A percentile compares a stretch with the other conserved stretches of the same genome.
phyloP scores from a whole-genome alignment of 2,113 vertebrate species.

The Microcebus jonahi region DNA sequence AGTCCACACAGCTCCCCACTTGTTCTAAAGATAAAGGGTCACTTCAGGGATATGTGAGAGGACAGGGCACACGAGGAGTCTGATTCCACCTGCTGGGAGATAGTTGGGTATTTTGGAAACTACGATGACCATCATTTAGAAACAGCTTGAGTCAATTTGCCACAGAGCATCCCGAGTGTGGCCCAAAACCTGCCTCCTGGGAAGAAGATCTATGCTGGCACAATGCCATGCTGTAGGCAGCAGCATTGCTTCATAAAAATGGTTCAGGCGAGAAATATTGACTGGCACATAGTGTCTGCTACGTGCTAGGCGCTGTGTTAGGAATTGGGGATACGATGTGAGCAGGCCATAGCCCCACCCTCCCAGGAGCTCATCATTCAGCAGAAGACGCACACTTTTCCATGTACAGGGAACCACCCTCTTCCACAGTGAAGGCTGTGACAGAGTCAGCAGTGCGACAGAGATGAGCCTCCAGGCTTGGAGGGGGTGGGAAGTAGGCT shows the following conservation, averaged over 20 bases:
- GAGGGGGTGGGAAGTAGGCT: background rate
- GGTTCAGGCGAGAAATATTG: background rate
- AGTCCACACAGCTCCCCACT: background rate
- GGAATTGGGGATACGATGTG: fast-evolving
- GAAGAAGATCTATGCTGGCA: background rate
- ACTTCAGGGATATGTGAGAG: background rate
- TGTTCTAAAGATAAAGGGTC: background rate
- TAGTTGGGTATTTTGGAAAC: background rate
- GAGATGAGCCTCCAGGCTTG: background rate
- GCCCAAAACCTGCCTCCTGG: background rate
- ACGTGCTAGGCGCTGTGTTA: background rate
- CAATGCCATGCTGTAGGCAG: background rate
- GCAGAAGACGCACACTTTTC: background rate
- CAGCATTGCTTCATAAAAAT: background rate
- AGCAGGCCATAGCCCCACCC: background rate
- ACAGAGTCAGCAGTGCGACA: too few species aligned
- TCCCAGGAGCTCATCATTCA: background rate
- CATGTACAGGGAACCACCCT: fast-evolving
- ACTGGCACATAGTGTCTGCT: background rate
- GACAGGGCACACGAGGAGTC: background rate
- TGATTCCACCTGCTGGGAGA: background rate
- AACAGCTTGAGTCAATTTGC: background rate
- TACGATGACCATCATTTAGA: background rate
- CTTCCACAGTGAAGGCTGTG: fast-evolving
- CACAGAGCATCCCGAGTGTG: background rate